A percentile compares a stretch with the other conserved stretches of the same genome.
These are phyloP conservation scores for Aquatica leii DNA, from an alignment of 2,888 invertebrate species.

Conservation along the genomic window DNA sequence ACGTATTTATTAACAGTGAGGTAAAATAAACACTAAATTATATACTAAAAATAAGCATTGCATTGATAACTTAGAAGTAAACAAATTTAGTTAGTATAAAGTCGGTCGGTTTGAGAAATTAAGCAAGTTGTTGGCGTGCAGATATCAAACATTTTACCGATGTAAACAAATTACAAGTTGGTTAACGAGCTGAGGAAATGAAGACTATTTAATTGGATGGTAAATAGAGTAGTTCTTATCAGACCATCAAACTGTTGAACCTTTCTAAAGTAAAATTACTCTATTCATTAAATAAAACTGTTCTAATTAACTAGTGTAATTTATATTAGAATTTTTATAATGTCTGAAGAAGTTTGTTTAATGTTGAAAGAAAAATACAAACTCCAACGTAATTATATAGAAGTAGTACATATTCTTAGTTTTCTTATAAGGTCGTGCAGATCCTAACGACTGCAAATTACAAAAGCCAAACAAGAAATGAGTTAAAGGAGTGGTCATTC, in stretches of 20 bases:
- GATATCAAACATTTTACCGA: constrained; percentile 32
- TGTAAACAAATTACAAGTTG: constrained; percentile 34
- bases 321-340: not conserved
- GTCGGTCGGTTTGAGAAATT: constrained; percentile 14
- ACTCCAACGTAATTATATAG: too few relatives aligned
- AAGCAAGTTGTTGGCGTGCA: constrained; percentile 24
- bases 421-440: not conserved
- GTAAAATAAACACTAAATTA: too few relatives aligned
- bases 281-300: constrained; percentile 12
- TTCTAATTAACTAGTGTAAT: not conserved
- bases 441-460: constrained; percentile 28
- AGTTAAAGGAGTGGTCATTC: constrained; percentile 36
- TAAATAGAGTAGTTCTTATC: constrained; percentile 29
- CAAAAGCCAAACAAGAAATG: constrained; percentile 37
- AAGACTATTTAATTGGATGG: constrained; percentile 34
- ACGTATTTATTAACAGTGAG: too few relatives aligned
- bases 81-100: not conserved
- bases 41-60: too few relatives aligned
- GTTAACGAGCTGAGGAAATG: constrained; percentile 29
- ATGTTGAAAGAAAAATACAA: too few relatives aligned
- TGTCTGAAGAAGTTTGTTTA: too few relatives aligned
- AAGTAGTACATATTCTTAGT: too few relatives aligned
- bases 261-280: not conserved
- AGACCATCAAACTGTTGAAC: constrained; percentile 20
- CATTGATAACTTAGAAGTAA: too few relatives aligned